Conservation (phyloP, 2,888 invertebrate genomes). For the Drosophila quinaria region DNA sequence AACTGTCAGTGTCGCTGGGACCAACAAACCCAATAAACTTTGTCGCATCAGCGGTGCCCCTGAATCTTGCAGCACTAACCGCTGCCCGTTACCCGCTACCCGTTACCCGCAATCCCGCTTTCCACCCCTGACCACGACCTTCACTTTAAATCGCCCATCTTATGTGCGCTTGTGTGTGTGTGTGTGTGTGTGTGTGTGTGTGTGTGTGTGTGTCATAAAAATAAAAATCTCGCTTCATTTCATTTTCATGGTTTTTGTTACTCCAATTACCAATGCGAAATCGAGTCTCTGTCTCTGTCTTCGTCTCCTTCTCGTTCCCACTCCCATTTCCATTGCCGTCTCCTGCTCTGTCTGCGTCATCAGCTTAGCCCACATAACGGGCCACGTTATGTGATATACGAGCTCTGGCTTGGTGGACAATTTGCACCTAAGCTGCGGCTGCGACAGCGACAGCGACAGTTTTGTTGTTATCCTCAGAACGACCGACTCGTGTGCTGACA, state of each 20-base stretch:
- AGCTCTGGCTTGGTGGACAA: constrained; percentile 42
- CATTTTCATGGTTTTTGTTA: constrained; percentile 63
- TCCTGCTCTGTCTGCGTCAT: constrained; percentile 31
- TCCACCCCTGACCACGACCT: constrained; percentile 50
- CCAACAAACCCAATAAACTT: constrained; percentile 31
- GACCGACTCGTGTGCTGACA: constrained; percentile 35
- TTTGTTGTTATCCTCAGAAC: constrained; percentile 53
- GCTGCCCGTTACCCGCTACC: neutral
- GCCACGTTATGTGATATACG: constrained; percentile 64
- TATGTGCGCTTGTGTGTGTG: constrained; percentile 34
- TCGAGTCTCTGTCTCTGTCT: constrained; percentile 11
- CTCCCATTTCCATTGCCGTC: neutral
- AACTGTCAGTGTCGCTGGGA: constrained; percentile 17
- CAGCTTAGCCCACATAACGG: constrained; percentile 64
- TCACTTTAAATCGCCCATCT: constrained; percentile 57
- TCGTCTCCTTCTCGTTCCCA: neutral
- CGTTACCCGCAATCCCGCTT: neutral
- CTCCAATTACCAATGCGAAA: constrained; percentile 62
- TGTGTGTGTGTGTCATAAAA: constrained; percentile 56
- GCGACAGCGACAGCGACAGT: neutral
- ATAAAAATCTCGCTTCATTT: constrained; percentile 66
- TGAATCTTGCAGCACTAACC: neutral
- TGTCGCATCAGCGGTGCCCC: constrained; percentile 23
- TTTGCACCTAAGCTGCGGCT: constrained; percentile 67
- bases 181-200: constrained; percentile 21